Base-by-base conservation (phyloP, 2,113 vertebrate genomes). In the Sakesphorus luctuosus region DNA sequence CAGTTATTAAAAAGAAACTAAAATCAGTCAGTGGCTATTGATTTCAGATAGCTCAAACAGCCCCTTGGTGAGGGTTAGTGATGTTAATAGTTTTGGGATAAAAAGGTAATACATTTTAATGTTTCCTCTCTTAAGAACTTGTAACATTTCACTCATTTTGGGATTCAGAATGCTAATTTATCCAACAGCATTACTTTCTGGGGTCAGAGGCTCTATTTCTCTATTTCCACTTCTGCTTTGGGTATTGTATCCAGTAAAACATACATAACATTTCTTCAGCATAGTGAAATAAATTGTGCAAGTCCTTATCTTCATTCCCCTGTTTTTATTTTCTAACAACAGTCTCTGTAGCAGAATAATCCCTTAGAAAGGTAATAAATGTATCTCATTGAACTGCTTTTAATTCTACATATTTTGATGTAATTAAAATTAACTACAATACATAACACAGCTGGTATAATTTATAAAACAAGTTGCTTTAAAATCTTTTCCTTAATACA, bases 391-490 rank as follows among this genome's bases (percentile, higher is more conserved):
- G 67, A 86, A 46, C 49, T 58, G 50, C 36, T 81, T 93, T 92
- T 84, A 79, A 80, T 67, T 83, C 59, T 38, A 38, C 20, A 47
- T 49, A 62, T 84, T 87, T 94, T 76, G 31, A 62, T 77, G 75
- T n/a, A 72, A 93, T 77, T 62, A 90, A 56, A 87, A 73, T 91
- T 69, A 95, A 71, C 82, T 78, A 65, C 40, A 78, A 76, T 71
- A 61, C 46, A 69, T 91, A 95, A 88, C 86, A 67, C 33, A 82
- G 73, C 43, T 43, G 43, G 66, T 76, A 56, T 49, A 84, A 92
- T 95, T 91, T 66, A 92, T 84, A 93, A 79, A 96, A 71, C 35
- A 89, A 69, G 61, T 56, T 82, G 53, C n/a, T 93, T 94, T 82
- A 81, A 94, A 94, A 84, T 21, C 28, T 40, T 92, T 56, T 89